phyloP scores from a whole-genome alignment of 2,113 vertebrate genomes.

The Lophochroa leadbeateri region DNA sequence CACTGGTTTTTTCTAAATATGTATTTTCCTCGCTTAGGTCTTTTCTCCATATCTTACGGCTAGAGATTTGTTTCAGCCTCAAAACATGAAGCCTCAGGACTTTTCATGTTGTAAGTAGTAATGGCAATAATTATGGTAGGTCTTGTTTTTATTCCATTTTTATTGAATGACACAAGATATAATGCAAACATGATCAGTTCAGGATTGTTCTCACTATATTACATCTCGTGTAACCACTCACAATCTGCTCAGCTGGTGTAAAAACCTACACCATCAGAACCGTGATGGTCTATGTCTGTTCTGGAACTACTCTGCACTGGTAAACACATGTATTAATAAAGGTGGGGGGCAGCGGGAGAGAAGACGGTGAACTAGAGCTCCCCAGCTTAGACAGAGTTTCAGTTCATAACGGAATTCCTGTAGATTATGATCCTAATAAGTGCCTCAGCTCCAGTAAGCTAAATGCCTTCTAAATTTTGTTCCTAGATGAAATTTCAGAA shows the following conservation, averaged over 20 bases:
- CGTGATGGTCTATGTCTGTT: fast-evolving
- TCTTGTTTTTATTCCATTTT: background rate
- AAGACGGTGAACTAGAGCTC: background rate
- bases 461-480: background rate
- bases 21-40: background rate
- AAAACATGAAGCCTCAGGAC: background rate
- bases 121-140: background rate
- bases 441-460: background rate
- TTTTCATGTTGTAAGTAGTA: background rate
- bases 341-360: background rate
- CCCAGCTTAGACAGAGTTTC: background rate
- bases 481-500: background rate
- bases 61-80: background rate
- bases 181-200: background rate
- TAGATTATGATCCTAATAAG: background rate
- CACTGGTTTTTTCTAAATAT: background rate
- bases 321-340: fast-evolving
- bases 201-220: background rate
- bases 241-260: background rate
- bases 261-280: background rate
- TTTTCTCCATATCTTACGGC: background rate
- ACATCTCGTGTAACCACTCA: background rate
- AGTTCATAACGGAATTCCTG: background rate
- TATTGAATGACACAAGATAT: background rate
- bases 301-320: background rate